Evolutionary conservation across 2,113 vertebrate genomes (phyloP), one percentile per base, ranked within the genome.

Genomic region (Grantiella picta): DNA sequence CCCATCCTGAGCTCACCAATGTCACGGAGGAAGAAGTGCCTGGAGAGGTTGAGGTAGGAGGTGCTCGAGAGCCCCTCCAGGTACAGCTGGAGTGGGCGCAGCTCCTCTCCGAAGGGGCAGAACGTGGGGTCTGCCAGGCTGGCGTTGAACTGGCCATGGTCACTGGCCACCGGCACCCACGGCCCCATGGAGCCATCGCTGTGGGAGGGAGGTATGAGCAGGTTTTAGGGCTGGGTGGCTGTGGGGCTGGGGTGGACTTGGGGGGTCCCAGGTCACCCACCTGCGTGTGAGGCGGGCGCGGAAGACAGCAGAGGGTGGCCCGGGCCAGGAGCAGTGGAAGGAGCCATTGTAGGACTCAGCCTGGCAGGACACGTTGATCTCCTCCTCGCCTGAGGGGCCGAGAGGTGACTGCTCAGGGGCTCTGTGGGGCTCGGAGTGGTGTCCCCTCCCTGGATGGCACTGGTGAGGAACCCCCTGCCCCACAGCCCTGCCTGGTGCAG

Each of bases 41-140:
- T 9, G 35, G 85, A 90, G 59, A 83, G 11, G 42, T 8, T 94
- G 66, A 93, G 15, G 71, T 88, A 93, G 85, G 75, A 95, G 54
- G 52, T 89, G 38, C 85, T 71, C 0, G 92, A 87, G 63, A 95
- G 71, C 22, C 94, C 95, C 50, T 97, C 93, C 33, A 96, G 68
- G 54, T 54, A 71, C 76, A 97, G 87, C 79, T 11, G 29, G 71
- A 97, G 92, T 0, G 82, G 92, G 44, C 0, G 54, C 68, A 78
- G 70, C 95, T 95, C 93, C 75, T 97, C 96, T 1, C 82, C 94
- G 0, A 95, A 96, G 42, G 93, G 93, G 60, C 96, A 97, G 94
- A 96, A 96, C 3, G 35, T 65, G 12, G 84, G 64, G 36, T 96
- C 95, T 1, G 3, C 10, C 28, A 97, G 69, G 5, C n/a, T 80